These are phyloP conservation scores for Pachypeltis micranthus DNA, from an alignment of 1,140 invertebrate genomes.

Conservation along the genomic window DNA sequence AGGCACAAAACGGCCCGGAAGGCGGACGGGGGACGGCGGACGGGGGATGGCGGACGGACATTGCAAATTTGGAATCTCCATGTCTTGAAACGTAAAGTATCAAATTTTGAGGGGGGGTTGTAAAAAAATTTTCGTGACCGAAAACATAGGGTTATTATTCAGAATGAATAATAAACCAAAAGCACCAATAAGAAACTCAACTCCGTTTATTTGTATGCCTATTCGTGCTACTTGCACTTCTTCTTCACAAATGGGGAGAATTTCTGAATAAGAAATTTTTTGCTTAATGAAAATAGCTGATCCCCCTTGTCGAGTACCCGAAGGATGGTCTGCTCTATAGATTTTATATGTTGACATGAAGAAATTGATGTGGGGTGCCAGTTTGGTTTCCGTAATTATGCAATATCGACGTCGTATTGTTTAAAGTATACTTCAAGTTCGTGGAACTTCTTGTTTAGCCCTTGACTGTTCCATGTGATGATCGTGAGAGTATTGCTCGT, in stretches of 20 bases:
- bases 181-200: background rate
- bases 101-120: no score
- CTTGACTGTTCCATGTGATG: slow-evolving; percentile 5
- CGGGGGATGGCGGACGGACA: no score
- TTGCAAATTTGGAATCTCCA: no score
- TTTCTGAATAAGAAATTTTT: background rate
- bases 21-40: no score
- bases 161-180: no score
- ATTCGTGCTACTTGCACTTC: background rate
- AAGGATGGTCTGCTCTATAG: slow-evolving; percentile 5
- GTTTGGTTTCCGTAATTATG: background rate
- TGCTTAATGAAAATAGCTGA: background rate
- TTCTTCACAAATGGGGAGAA: background rate
- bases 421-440: background rate
- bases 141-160: no score
- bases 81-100: no score
- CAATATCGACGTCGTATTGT: background rate
- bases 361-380: background rate
- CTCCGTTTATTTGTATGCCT: background rate
- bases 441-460: background rate
- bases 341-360: slow-evolving; percentile 1
- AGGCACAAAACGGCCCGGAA: no score
- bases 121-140: no score
- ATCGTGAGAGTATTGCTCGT: no score
- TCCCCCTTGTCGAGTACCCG: background rate